These are phyloP conservation scores for Drosophila pallidifrons DNA, from an alignment of 1,140 invertebrate species.

Conservation along the genomic window DNA sequence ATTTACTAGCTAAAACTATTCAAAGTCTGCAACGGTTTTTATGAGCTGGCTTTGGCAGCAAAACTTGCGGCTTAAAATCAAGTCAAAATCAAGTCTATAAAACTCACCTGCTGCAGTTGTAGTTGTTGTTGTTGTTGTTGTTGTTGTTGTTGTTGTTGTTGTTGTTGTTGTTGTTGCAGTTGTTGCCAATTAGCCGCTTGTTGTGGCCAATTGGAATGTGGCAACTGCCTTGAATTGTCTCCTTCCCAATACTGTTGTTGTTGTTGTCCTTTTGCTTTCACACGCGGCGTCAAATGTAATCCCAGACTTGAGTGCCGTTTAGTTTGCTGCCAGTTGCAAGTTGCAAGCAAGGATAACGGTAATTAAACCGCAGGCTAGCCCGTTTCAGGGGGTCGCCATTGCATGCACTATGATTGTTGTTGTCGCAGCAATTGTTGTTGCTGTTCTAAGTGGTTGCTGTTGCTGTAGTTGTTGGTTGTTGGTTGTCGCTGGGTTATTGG, in stretches of 20 bases:
- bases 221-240: conserved; percentile 48
- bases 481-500: conserved; percentile 63
- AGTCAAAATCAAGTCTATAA: conserved; percentile 25
- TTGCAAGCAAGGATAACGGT: conserved; percentile 68
- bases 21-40: conserved; percentile 1
- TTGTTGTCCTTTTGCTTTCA: conserved; percentile 59
- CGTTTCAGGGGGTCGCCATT: conserved; percentile 64
- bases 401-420: conserved; percentile 45
- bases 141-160: conserved; percentile 3
- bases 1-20: conserved; percentile 5
- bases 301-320: conserved; percentile 62
- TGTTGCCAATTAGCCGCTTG: conserved; percentile 58
- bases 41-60: neutral
- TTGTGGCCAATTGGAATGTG: conserved; percentile 66
- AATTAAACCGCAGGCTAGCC: conserved; percentile 67
- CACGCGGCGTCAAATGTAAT: conserved; percentile 49
- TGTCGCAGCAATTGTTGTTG: conserved; percentile 11
- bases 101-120: conserved; percentile 57
- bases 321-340: conserved; percentile 29
- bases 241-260: conserved; percentile 8
- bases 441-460: too few relatives aligned
- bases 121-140: too few relatives aligned
- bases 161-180: neutral
- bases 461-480: too few relatives aligned
- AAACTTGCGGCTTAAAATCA: neutral